These are phyloP conservation scores for Metacarcinus magister DNA, from an alignment of 2,888 invertebrate genomes.

Conservation along the genomic window DNA sequence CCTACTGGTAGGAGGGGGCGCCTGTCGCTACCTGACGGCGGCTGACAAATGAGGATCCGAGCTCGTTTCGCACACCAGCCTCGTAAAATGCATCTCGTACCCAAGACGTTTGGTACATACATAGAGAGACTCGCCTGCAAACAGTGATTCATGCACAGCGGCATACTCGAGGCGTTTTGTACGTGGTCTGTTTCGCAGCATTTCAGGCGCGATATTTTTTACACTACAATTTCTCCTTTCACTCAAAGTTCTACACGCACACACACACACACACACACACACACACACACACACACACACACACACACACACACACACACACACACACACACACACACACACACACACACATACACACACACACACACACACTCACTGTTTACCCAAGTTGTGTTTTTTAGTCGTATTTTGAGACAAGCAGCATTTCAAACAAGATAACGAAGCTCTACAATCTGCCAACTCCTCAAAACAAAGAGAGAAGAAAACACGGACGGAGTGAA, in stretches of 20 bases:
- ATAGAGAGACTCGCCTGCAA: not conserved
- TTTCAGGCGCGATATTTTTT: not conserved
- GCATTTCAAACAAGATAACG: too few relatives aligned
- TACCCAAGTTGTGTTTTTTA: too few relatives aligned
- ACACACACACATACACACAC: slow-evolving; percentile 55
- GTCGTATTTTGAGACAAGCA: too few relatives aligned
- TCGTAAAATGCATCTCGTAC: slow-evolving; percentile 44
- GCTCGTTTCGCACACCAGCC: slow-evolving; percentile 48
- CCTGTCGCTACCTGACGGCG: slow-evolving; percentile 41
- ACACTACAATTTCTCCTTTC: not conserved
- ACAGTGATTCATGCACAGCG: not conserved
- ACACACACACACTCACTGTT: slow-evolving; percentile 2
- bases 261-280: slow-evolving; percentile 39
- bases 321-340: slow-evolving; percentile 54
- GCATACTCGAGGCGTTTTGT: not conserved
- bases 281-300: slow-evolving; percentile 63
- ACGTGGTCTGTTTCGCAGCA: not conserved
- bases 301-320: slow-evolving; percentile 60
- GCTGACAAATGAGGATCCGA: slow-evolving; percentile 48
- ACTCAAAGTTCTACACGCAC: not conserved
- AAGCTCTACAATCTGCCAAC: too few relatives aligned
- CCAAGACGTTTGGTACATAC: slow-evolving; percentile 45
- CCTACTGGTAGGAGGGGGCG: slow-evolving; percentile 8
- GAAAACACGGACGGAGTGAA: too few relatives aligned
- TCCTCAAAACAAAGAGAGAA: too few relatives aligned